Conservation (phyloP, 2,113 vertebrate species). For the Rhinogobius similis region DNA sequence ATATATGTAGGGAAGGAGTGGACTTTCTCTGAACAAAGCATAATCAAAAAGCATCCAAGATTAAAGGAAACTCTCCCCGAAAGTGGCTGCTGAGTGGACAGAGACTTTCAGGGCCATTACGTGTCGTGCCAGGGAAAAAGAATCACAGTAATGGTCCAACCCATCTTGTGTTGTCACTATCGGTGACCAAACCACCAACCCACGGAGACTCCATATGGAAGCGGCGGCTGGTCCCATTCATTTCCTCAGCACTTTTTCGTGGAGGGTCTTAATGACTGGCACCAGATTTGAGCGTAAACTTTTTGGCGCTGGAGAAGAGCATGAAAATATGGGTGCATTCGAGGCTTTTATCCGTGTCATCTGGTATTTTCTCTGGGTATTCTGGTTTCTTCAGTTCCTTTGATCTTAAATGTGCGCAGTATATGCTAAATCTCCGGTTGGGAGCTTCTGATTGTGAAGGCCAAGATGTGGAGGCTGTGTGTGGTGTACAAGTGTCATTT, state of each 20-base stretch:
- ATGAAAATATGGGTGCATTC: background rate
- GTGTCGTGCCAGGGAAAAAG: conserved; percentile 32
- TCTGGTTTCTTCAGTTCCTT: too few species aligned
- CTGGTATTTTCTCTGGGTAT: too few species aligned
- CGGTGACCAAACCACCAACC: conserved; percentile 57
- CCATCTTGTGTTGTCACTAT: conserved; percentile 52
- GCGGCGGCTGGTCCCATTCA: conserved; percentile 48
- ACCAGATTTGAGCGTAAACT: conserved; percentile 29
- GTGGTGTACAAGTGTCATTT: too few species aligned
- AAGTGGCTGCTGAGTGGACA: conserved; percentile 22
- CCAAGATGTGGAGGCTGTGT: too few species aligned
- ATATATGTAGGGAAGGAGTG: conserved; percentile 21
- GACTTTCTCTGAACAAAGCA: conserved; percentile 34
- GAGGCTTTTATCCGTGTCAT: too few species aligned
- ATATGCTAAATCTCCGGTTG: too few species aligned
- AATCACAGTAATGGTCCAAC: conserved; percentile 54
- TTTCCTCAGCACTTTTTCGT: conserved; percentile 55
- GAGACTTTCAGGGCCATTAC: conserved; percentile 37
- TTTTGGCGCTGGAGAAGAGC: background rate
- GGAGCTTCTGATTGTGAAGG: too few species aligned
- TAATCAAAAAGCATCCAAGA: conserved; percentile 40
- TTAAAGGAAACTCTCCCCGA: conserved; percentile 40
- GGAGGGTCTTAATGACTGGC: conserved; percentile 22
- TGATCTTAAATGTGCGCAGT: too few species aligned
- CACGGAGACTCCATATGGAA: conserved; percentile 61